Evolutionary conservation across 2,113 vertebrate species (phyloP), one percentile per base, ranked within the genome.

Genomic region (Pygoscelis antarcticus): DNA sequence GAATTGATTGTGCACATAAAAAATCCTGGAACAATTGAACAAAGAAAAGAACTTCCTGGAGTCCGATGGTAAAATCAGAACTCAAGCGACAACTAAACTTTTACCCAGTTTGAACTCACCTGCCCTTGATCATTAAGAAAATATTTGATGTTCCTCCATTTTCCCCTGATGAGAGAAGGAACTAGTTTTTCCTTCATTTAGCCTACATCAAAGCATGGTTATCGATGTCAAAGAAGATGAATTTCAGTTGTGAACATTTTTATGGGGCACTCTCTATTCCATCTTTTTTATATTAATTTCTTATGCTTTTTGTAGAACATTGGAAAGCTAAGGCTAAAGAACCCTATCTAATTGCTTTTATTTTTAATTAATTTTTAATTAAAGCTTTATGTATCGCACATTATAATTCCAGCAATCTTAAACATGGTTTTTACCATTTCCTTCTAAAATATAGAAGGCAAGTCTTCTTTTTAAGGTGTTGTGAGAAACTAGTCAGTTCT

Each of bases 181-280:
- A 81, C 29, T 38, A 66, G 55, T 49, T 97, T 98, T 96, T 89
- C 82, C 66, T 94, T 94, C 85, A 34, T 83, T 89, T 79, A 94
- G 27, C 16, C 49, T 81, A 70, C 77, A 94, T 86, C 69, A 96
- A 96, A 97, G 34, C 34, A 19, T 2, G 7, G 81, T 95, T 93
- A 18, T 29, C 95, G 78, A 54, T 70, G 65, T 96, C 96, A 97
- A 94, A 93, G 57, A 88, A 76, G 78, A 97, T 93, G 64, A 94
- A 97, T 97, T 96, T 93, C 83, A 65, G 36, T 95, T 52, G 26
- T 86, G 92, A 76, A 30, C 29, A 16, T 87, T 88, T 86, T 91
- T 75, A 42, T n/a, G 66, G 47, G 16, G 20, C 17, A 18, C 57
- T 82, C 26, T 72, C 40, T 87, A 9, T 47, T 74, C 40, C 22